Evolutionary conservation across 2,113 vertebrate species (phyloP), one percentile per base, ranked within the genome.

Genomic region (Eclectus roratus): DNA sequence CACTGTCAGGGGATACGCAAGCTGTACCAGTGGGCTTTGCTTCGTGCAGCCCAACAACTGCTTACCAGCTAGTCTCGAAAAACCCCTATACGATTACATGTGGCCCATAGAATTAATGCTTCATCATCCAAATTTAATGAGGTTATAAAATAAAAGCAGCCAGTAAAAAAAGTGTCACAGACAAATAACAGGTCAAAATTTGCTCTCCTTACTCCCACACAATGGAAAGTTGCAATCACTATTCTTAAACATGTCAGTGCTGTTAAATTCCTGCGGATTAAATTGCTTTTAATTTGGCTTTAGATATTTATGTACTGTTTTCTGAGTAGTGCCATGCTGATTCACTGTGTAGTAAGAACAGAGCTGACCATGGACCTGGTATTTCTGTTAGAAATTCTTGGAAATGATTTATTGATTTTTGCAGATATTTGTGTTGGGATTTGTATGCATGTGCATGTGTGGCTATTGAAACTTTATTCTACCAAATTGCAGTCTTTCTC

Each of bases 91-190:
- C 3, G 0, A 79, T 65, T 82, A 92, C 82, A 87, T 82, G 56
- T 91, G 96, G 63, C 70, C 87, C 72, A 53, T 92, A 84, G 86
- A 91, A 94, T 73, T 83, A 97, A 92, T 94, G 92, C 86, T 91
- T 94, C 85, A 88, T 95, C 87, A 92, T 94, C 93, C 58, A 74
- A 82, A 73, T 81, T 94, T 93, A 97, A 91, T 97, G 94, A 96
- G 73, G 65, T 95, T 96, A 93, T 80, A 94, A 95, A 96, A 87
- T 96, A 96, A 91, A 92, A 96, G 74, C 85, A 93, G 85, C 69
- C 66, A 88, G 92, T 89, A 95, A 97, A 89, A 82, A 91, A 97
- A 89, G 87, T 94, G 85, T 80, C 89, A 53, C 35, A 55, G 96
- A 96, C 83, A 96, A 96, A 92, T 89, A 93, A 68, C 72, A 96